These are phyloP conservation scores for Tribolium freemani DNA, from an alignment of 2,888 invertebrate genomes.

Conservation along the genomic window DNA sequence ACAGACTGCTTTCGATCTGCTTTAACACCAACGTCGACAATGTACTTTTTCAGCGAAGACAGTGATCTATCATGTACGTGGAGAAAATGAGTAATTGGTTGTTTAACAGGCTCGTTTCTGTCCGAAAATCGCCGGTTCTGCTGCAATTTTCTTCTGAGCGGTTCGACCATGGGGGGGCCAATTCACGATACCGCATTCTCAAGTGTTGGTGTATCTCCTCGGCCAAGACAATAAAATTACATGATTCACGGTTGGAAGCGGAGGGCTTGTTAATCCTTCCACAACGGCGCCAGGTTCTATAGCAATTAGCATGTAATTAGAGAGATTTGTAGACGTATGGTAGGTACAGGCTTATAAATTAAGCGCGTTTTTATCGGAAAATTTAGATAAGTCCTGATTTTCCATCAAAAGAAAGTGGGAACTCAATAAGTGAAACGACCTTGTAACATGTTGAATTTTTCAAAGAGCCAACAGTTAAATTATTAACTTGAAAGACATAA, in stretches of 20 bases:
- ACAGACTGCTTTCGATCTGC: slow-evolving; percentile 22
- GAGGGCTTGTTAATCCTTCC: slow-evolving; percentile 40
- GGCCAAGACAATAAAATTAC: slow-evolving; percentile 49
- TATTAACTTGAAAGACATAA: slow-evolving; percentile 27
- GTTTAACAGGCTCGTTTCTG: neutral
- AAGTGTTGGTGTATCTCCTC: slow-evolving; percentile 26
- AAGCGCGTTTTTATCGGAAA: slow-evolving; percentile 11
- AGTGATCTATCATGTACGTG: neutral
- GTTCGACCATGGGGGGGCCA: slow-evolving; percentile 14
- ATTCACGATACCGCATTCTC: slow-evolving; percentile 32
- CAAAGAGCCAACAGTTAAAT: slow-evolving; percentile 28
- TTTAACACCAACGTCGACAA: slow-evolving; percentile 19
- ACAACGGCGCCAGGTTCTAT: slow-evolving; percentile 30
- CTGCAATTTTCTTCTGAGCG: slow-evolving; percentile 11
- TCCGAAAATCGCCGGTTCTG: neutral
- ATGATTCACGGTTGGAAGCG: slow-evolving; percentile 46
- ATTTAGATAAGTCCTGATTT: neutral
- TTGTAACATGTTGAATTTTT: slow-evolving; percentile 25
- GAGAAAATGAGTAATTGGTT: neutral
- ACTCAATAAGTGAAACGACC: slow-evolving; percentile 21
- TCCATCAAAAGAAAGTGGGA: neutral
- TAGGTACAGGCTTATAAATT: slow-evolving; percentile 13
- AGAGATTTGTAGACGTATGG: slow-evolving; percentile 24
- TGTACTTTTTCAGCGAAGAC: neutral
- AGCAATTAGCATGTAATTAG: slow-evolving; percentile 42